These are phyloP conservation scores for Oriolus oriolus DNA, from an alignment of 2,113 vertebrate species.

Conservation along the genomic window DNA sequence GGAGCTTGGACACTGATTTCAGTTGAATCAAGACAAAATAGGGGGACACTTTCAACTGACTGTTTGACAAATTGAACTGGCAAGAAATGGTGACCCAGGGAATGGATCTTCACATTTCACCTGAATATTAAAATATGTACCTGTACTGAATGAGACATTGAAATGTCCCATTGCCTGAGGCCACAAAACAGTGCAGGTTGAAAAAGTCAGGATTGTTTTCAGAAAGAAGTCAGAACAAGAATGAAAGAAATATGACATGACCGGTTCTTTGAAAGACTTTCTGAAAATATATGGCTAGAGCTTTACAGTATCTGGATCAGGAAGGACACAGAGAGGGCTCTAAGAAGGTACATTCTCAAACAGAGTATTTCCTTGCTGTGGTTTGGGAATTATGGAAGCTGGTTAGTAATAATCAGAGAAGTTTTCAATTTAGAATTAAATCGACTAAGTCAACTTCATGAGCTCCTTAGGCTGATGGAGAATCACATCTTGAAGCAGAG, in stretches of 20 bases:
- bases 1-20: background rate
- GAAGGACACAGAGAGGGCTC: background rate
- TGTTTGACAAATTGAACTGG: background rate
- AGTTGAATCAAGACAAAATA: background rate
- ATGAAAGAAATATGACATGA: background rate
- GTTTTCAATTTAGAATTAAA: background rate
- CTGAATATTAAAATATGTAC: background rate
- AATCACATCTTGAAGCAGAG: background rate
- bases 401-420: background rate
- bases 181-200: background rate
- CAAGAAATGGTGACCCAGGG: background rate
- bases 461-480: background rate
- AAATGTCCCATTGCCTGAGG: background rate
- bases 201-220: background rate
- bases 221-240: background rate
- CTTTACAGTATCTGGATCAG: background rate
- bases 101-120: background rate
- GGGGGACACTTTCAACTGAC: background rate
- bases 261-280: background rate
- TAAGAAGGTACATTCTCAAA: background rate
- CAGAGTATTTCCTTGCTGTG: background rate
- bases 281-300: background rate
- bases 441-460: background rate
- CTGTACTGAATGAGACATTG: background rate
- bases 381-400: background rate